Base-by-base conservation (phyloP, 23 tunicate species). In the Styela plicata region DNA sequence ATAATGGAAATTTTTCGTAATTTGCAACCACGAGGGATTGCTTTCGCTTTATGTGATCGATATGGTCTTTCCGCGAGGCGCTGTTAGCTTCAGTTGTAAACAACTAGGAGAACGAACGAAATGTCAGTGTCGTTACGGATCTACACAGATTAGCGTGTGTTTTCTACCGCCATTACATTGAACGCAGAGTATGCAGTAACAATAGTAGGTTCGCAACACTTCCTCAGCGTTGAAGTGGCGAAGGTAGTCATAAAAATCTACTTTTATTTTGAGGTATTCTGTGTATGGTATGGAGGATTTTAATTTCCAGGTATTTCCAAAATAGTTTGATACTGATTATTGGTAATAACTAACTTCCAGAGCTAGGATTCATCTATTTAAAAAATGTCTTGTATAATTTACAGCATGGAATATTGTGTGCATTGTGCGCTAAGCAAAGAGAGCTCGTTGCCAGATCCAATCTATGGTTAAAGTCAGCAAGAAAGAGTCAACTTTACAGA, bases 361-460 rank as follows among this genome's bases (percentile, higher is more conserved):
- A n/a, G n/a, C n/a, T n/a, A n/a, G n/a, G n/a, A n/a, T n/a, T n/a
- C n/a, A n/a, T n/a, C n/a, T n/a, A n/a, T n/a, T n/a, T n/a, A n/a
- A n/a, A n/a, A n/a, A n/a, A n/a, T n/a, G n/a, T n/a, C n/a, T n/a
- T n/a, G n/a, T n/a, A n/a, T n/a, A n/a, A n/a, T n/a, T n/a, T n/a
- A n/a, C 57, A 44, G 44, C 68, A 76, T 27, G 81, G 81, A 7
- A 21, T 76, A 5, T 76, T 76, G 81, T 91, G 97, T 64, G 57
- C 61, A 53, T 34, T 82, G 16, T 91, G 97, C 36, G 67, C 70
- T 69, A 91, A 91, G 70, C 97, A 86, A 52, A 61, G 90, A 0
- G 97, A 91, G 66, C 86, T 91, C 0, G 97, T 89, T 18, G 97
- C 97, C n/a, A 36, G 87, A 1, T 82, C 87, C 29, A 83, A 83